Conservation (phyloP, 2,888 invertebrate genomes). For the Rhamnusium bicolor region DNA sequence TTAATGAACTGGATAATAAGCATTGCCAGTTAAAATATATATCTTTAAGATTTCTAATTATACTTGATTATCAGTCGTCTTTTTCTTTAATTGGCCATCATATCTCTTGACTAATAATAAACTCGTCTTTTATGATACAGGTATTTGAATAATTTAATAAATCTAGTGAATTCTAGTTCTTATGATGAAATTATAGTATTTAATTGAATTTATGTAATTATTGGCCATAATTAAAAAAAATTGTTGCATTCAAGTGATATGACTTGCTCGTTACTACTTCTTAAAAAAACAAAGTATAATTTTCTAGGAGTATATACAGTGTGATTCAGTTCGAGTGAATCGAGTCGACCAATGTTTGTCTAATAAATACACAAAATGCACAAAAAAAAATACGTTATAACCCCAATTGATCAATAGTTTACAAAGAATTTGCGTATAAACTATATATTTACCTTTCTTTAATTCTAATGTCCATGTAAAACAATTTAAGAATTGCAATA, state of each 20-base stretch:
- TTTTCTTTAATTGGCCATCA: background rate
- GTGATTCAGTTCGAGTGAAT: no score
- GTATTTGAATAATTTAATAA: background rate
- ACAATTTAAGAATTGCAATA: no score
- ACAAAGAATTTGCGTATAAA: no score
- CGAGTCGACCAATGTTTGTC: no score
- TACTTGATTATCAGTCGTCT: background rate
- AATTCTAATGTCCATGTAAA: no score
- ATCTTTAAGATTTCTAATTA: background rate
- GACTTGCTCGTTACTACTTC: background rate
- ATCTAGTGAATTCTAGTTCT: no score
- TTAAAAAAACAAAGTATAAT: background rate
- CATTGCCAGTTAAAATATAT: background rate
- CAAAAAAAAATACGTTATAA: no score
- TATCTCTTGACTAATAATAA: background rate
- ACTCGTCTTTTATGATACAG: background rate
- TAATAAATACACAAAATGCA: no score
- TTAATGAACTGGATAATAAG: slow-evolving; percentile 1
- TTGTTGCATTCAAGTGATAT: background rate
- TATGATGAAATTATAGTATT: background rate
- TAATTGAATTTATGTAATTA: background rate
- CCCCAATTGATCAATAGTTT: no score
- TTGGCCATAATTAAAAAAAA: no score
- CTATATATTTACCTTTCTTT: no score
- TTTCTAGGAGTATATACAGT: no score